phyloP scores from a whole-genome alignment of 2,888 invertebrate species.

The Mimas tiliae region DNA sequence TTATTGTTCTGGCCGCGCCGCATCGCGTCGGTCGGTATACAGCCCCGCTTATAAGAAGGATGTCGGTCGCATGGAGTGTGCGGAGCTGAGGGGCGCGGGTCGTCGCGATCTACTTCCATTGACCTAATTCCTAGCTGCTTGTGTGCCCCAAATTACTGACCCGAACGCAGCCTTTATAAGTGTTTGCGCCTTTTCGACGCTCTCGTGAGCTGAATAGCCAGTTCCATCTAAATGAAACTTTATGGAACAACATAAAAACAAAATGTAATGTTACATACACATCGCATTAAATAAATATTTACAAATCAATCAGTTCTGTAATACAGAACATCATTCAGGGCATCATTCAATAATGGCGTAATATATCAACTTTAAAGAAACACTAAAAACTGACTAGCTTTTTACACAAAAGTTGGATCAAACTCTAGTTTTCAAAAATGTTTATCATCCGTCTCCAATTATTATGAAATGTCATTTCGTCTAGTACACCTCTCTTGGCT shows the following conservation, averaged over 20 bases:
- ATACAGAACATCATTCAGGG: too few relatives aligned
- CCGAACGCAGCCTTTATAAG: slow-evolving; percentile 27
- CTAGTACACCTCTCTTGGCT: too few relatives aligned
- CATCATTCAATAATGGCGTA: too few relatives aligned
- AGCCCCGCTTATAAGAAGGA: neutral
- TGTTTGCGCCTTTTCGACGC: slow-evolving; percentile 18
- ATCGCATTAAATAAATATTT: neutral
- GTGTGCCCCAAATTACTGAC: slow-evolving; percentile 44
- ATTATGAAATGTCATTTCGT: too few relatives aligned
- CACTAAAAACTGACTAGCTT: too few relatives aligned
- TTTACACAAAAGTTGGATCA: too few relatives aligned
- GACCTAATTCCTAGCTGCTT: slow-evolving; percentile 47
- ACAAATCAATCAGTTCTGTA: neutral
- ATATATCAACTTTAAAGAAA: too few relatives aligned
- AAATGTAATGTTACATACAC: neutral
- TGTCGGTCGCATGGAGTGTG: slow-evolving; percentile 7
- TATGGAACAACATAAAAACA: neutral
- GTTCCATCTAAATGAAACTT: neutral
- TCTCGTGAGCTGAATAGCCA: slow-evolving; percentile 11
- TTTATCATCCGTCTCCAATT: too few relatives aligned
- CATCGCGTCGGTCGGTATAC: neutral
- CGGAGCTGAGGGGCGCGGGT: neutral
- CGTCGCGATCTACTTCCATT: slow-evolving; percentile 25
- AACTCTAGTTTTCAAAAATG: too few relatives aligned
- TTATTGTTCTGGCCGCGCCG: too few relatives aligned